phyloP scores from a whole-genome alignment of 2,888 invertebrate species.

The Papilio demoleus region DNA sequence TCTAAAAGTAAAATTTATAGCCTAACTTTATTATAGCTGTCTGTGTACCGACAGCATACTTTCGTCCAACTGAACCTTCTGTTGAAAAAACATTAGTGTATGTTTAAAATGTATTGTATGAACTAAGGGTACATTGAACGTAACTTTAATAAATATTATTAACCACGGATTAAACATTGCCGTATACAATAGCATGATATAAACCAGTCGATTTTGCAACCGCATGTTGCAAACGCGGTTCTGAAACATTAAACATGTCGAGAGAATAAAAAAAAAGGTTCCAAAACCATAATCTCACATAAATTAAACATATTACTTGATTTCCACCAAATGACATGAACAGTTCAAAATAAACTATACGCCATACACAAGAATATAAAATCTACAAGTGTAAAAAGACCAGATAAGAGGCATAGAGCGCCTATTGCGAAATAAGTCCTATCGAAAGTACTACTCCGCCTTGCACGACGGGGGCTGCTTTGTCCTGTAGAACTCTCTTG shows the following conservation, averaged over 20 bases:
- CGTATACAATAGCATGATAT: not conserved
- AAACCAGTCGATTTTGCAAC: not conserved
- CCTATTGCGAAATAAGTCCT: slow-evolving; percentile 56
- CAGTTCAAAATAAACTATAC: not conserved
- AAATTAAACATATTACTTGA: not conserved
- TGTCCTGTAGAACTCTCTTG: not conserved
- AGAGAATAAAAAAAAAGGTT: not conserved
- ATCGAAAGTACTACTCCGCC: slow-evolving; percentile 45
- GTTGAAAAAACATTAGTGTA: slow-evolving; percentile 39
- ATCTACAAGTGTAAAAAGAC: slow-evolving; percentile 50
- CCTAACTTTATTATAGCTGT: slow-evolving; percentile 23
- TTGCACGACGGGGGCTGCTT: not conserved
- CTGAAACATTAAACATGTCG: not conserved
- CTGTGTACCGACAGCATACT: slow-evolving; percentile 19
- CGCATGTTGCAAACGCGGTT: not conserved
- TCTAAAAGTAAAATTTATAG: slow-evolving; percentile 45
- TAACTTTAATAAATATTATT: slow-evolving; percentile 36
- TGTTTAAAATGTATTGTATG: slow-evolving; percentile 26
- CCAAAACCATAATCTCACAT: not conserved
- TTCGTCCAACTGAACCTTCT: slow-evolving; percentile 29
- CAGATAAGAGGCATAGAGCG: slow-evolving; percentile 50
- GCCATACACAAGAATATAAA: slow-evolving; percentile 42
- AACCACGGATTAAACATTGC: slow-evolving; percentile 15
- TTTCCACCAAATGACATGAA: not conserved
- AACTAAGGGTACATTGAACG: slow-evolving; percentile 32